Conservation (phyloP, 2,797 vertebrate genomes). For the Tachyglossus aculeatus region DNA sequence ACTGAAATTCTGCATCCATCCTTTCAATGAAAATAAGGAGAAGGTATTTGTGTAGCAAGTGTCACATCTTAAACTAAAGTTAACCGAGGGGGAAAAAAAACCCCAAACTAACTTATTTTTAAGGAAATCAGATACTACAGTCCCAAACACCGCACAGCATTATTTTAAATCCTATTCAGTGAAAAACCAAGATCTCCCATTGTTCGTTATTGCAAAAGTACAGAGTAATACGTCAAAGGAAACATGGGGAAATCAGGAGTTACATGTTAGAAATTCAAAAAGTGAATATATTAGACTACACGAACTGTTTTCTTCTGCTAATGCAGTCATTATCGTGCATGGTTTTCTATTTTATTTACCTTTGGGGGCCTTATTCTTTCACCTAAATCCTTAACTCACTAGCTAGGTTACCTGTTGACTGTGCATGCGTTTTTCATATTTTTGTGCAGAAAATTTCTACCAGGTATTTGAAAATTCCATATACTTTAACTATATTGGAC, state of each 20-base stretch:
- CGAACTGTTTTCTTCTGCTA: slow-evolving; percentile 64
- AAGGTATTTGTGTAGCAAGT: slow-evolving; percentile 27
- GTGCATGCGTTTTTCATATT: slow-evolving; percentile 61
- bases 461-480: slow-evolving; percentile 64
- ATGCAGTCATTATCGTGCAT: slow-evolving; percentile 58
- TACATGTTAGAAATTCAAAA: slow-evolving; percentile 46
- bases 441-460: slow-evolving; percentile 68
- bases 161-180: slow-evolving; percentile 15
- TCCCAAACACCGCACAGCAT: neutral
- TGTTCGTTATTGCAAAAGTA: neutral
- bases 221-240: neutral
- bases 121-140: slow-evolving; percentile 1
- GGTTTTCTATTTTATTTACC: slow-evolving; percentile 68
- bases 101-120: slow-evolving; percentile 21
- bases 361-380: slow-evolving; percentile 69
- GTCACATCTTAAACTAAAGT: slow-evolving; percentile 22
- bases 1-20: slow-evolving; percentile 29
- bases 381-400: slow-evolving; percentile 53
- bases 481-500: slow-evolving; percentile 64
- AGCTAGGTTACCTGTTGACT: slow-evolving; percentile 53
- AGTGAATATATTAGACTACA: slow-evolving; percentile 58
- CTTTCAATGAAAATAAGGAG: slow-evolving; percentile 35
- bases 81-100: slow-evolving; percentile 9
- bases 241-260: slow-evolving; percentile 45
- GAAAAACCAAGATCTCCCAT: slow-evolving; percentile 26